Evolutionary conservation across 1,140 invertebrate species (phyloP).

Genomic region (Megathymus violae): DNA sequence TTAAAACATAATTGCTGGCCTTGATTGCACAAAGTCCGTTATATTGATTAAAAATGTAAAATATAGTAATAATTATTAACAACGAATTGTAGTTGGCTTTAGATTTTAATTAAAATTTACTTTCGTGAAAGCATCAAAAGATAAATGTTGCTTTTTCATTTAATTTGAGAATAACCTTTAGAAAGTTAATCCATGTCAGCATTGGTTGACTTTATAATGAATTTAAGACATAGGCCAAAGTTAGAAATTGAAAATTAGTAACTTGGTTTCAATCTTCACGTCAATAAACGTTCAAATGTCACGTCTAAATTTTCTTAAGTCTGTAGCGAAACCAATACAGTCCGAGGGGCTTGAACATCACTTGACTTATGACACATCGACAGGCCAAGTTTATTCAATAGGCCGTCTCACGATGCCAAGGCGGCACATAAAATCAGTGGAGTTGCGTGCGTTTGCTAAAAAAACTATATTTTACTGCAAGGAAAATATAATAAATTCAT

Average conservation of each 20-base stretch:
- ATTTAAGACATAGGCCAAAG: too few relatives aligned
- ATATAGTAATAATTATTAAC: slow-evolving; percentile 20
- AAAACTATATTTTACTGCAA: too few relatives aligned
- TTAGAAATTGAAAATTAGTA: neutral
- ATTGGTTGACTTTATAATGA: slow-evolving; percentile 20
- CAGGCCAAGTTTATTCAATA: slow-evolving; percentile 77
- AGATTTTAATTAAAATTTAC: slow-evolving; percentile 69
- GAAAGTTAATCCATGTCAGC: slow-evolving; percentile 22
- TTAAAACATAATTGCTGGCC: slow-evolving; percentile 22
- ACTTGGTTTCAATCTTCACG: neutral
- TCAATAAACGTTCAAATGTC: slow-evolving; percentile 7
- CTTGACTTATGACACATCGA: slow-evolving; percentile 82
- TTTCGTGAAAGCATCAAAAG: slow-evolving; percentile 56
- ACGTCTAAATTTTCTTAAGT: slow-evolving; percentile 45
- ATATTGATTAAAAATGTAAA: slow-evolving; percentile 16
- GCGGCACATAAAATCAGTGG: slow-evolving; percentile 50
- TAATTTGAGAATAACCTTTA: slow-evolving; percentile 44
- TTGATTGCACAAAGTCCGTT: slow-evolving; percentile 1
- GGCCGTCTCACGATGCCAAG: slow-evolving; percentile 50
- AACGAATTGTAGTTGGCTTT: slow-evolving; percentile 45
- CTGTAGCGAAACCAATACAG: slow-evolving; percentile 54
- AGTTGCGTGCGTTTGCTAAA: too few relatives aligned
- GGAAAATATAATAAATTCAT: too few relatives aligned
- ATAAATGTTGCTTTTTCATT: slow-evolving; percentile 73
- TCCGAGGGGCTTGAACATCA: slow-evolving; percentile 64